A percentile compares a stretch with the other conserved stretches of the same genome.
Conservation (phyloP, 2,113 vertebrate species). For the Pampusana beccarii region DNA sequence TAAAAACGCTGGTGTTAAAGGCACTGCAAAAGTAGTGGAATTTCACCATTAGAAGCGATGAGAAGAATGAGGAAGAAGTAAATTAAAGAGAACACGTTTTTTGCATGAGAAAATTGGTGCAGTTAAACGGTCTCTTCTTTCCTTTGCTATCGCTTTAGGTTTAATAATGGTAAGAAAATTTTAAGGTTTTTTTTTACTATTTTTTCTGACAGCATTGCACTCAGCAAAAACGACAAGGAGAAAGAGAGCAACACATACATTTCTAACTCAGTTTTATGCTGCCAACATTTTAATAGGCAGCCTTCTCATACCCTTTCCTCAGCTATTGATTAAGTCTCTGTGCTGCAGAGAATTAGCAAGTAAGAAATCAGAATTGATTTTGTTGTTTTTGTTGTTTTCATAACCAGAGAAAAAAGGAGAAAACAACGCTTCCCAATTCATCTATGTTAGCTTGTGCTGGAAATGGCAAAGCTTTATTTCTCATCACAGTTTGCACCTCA, state of each 20-base stretch:
- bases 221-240: background rate
- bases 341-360: background rate
- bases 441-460: fast-evolving
- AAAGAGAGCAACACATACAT: background rate
- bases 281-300: background rate
- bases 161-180: background rate
- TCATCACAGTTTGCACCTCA: background rate
- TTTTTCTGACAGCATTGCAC: background rate
- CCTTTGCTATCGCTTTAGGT: background rate
- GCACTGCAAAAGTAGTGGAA: background rate
- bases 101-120: background rate
- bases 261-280: background rate
- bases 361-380: background rate
- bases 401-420: background rate
- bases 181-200: background rate
- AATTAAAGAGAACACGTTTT: background rate
- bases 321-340: background rate
- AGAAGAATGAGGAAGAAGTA: background rate
- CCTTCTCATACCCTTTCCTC: background rate
- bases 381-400: background rate
- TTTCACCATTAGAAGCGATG: background rate
- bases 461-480: background rate
- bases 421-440: background rate
- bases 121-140: background rate
- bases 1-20: background rate